Evolutionary conservation across 1,140 invertebrate genomes (phyloP).

Genomic region (Zelostemma sp.): DNA sequence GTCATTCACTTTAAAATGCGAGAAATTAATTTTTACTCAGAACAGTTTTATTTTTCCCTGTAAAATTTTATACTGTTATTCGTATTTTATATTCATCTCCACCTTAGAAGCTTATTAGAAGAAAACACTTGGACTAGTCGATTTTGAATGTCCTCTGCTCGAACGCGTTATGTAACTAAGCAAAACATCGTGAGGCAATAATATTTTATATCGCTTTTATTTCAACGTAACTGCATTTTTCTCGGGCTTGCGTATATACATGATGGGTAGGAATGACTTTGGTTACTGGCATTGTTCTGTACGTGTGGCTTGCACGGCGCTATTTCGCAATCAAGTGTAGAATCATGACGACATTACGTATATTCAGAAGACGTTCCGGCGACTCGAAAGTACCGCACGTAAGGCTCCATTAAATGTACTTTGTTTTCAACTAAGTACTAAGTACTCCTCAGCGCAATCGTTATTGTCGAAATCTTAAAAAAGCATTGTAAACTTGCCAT

Average conservation of each 20-base stretch:
- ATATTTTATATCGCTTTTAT: slow-evolving; percentile 29
- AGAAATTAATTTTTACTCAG: no score
- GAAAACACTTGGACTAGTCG: no score
- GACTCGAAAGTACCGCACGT: slow-evolving; percentile 40
- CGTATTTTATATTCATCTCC: no score
- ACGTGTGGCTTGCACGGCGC: slow-evolving; percentile 44
- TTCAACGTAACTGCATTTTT: slow-evolving; percentile 20
- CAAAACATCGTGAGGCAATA: slow-evolving; percentile 23
- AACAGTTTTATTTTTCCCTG: no score
- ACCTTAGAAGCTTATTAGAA: no score
- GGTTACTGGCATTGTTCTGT: slow-evolving; percentile 55
- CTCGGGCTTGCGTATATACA: slow-evolving; percentile 23
- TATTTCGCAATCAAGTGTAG: slow-evolving; percentile 60
- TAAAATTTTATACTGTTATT: no score
- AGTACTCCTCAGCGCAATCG: no score
- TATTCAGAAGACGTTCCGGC: slow-evolving; percentile 55
- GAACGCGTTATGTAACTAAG: slow-evolving; percentile 15
- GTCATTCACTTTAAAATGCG: no score
- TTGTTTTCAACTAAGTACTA: no score
- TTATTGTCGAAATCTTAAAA: no score
- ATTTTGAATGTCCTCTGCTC: background rate
- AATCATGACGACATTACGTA: slow-evolving; percentile 60
- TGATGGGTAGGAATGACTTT: slow-evolving; percentile 44
- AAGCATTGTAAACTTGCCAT: no score
- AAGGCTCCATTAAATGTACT: no score